phyloP scores from a whole-genome alignment of 92 coral and sea anemone species.

The Parazoanthus atlanticus region DNA sequence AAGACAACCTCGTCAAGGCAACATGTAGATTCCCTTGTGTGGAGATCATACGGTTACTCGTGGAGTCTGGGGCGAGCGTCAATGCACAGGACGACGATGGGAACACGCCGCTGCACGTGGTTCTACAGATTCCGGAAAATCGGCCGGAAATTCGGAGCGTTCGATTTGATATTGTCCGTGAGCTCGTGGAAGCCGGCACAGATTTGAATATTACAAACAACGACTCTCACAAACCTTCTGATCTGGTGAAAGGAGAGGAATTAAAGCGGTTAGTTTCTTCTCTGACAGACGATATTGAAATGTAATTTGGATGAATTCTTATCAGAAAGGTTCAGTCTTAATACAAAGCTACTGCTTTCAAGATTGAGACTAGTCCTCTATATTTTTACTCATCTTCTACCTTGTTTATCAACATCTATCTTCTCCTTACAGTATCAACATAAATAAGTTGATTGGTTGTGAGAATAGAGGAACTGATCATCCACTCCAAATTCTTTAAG shows the following conservation, averaged over 20 bases:
- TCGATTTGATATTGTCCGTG: conserved; percentile 62
- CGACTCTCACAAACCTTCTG: conserved; percentile 31
- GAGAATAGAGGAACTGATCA: too few relatives aligned
- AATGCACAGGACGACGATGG: conserved; percentile 56
- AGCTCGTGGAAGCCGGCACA: conserved; percentile 64
- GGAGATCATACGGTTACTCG: conserved; percentile 56
- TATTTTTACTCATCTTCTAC: too few relatives aligned
- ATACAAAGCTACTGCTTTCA: too few relatives aligned
- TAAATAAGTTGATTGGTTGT: too few relatives aligned
- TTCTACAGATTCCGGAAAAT: conserved; percentile 42
- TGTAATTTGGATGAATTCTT: neutral
- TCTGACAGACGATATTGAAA: conserved; percentile 41
- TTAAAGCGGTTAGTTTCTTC: conserved; percentile 26
- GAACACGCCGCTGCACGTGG: conserved; percentile 61
- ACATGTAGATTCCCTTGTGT: conserved; percentile 55
- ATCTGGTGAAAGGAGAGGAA: conserved; percentile 26
- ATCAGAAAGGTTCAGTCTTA: too few relatives aligned
- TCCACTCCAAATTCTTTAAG: too few relatives aligned
- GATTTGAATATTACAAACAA: conserved; percentile 48
- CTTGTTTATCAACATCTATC: too few relatives aligned
- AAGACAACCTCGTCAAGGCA: conserved; percentile 46
- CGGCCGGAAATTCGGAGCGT: conserved; percentile 50
- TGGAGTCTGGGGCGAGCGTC: conserved; percentile 66
- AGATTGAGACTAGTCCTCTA: too few relatives aligned
- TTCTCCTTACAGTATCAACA: too few relatives aligned